Conservation (phyloP, 2,113 vertebrate species). For the Sapayoa aenigma region DNA sequence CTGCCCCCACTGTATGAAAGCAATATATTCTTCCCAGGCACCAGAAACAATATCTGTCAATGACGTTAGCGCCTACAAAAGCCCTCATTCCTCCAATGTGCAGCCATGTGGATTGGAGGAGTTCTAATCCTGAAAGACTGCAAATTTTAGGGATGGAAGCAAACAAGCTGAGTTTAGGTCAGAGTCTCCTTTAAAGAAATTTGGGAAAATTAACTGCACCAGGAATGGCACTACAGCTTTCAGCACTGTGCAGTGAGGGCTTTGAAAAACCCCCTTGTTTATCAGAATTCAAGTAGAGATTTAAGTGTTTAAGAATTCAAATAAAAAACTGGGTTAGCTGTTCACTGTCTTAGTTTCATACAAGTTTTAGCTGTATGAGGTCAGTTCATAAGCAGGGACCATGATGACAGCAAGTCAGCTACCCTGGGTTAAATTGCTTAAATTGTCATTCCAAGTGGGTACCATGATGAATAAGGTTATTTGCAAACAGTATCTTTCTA, state of each 20-base stretch:
- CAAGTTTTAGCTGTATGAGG: not conserved
- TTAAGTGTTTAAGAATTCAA: not conserved
- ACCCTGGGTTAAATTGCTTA: not conserved
- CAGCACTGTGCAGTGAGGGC: not conserved
- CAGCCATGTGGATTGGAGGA: not conserved
- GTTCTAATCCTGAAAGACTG: not conserved
- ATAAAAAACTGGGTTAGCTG: not conserved
- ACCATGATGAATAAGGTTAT: not conserved
- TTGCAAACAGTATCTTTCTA: not conserved
- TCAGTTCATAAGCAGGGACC: not conserved
- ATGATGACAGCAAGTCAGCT: not conserved
- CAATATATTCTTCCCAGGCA: conserved; percentile 57
- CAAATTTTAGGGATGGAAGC: not conserved
- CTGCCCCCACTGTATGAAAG: conserved; percentile 55
- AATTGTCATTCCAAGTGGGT: not conserved
- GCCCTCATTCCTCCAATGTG: not conserved
- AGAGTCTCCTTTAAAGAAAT: not conserved
- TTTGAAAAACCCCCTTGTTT: not conserved
- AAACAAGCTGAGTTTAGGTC: not conserved
- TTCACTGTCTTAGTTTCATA: not conserved
- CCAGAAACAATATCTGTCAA: conserved; percentile 50
- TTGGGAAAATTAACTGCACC: not conserved
- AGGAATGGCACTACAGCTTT: not conserved
- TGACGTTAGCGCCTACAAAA: conserved; percentile 51
- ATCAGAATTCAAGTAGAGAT: not conserved